phyloP scores from a whole-genome alignment of 1,140 invertebrate species.

The Aphelinus certus region DNA sequence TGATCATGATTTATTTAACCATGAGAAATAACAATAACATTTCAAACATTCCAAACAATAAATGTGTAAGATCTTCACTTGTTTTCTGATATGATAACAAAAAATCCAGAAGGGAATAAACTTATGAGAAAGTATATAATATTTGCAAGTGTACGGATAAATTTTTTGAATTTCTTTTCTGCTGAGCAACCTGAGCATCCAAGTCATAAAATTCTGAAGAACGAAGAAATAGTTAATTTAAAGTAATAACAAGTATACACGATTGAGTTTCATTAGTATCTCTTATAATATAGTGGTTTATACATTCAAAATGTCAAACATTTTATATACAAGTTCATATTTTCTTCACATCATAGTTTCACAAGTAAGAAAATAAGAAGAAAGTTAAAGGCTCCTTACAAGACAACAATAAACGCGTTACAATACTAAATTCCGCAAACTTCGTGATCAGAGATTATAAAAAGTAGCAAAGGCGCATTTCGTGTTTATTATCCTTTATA shows the following conservation, averaged over 20 bases:
- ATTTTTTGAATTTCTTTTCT: too few species aligned
- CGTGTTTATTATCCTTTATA: slow-evolving; percentile 17
- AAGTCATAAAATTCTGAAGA: too few species aligned
- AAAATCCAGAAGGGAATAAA: too few species aligned
- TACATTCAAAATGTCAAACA: slow-evolving; percentile 20
- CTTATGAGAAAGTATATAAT: too few species aligned
- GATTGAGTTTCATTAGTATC: neutral
- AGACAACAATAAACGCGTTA: slow-evolving; percentile 8
- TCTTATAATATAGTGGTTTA: slow-evolving; percentile 14
- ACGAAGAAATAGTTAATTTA: too few species aligned
- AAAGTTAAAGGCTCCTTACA: slow-evolving; percentile 3
- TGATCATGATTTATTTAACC: too few species aligned
- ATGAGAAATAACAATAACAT: too few species aligned
- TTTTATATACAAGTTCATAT: slow-evolving; percentile 30
- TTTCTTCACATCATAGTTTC: neutral
- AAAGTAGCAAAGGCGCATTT: slow-evolving; percentile 14
- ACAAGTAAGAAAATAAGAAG: neutral
- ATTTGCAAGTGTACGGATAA: too few species aligned
- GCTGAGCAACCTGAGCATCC: too few species aligned
- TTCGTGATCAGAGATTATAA: slow-evolving; percentile 20
- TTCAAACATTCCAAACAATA: too few species aligned
- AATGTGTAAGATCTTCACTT: too few species aligned
- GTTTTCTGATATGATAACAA: too few species aligned
- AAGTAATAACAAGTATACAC: slow-evolving; percentile 3
- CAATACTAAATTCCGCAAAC: neutral